Conservation (phyloP, 64 coral and sea anemone species). For the Astreopora myriophthalma region DNA sequence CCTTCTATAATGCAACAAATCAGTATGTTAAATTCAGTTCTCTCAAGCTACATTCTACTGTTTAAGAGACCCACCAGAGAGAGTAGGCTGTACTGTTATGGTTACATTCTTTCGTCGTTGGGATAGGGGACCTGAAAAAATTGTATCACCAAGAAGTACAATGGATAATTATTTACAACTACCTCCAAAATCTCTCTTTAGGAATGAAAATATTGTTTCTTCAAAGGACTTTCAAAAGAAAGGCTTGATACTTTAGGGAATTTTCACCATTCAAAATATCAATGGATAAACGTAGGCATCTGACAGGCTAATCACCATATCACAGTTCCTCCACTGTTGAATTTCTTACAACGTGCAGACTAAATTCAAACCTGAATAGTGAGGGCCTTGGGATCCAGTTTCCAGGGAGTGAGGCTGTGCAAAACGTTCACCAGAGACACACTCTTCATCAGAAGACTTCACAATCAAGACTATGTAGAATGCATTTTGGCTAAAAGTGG, state of each 20-base stretch:
- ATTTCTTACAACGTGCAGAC: neutral
- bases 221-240: too few relatives aligned
- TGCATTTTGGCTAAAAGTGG: constrained; percentile 19
- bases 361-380: constrained; percentile 33
- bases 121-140: neutral
- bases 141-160: too few relatives aligned
- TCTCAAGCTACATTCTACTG: neutral
- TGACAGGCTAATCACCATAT: too few relatives aligned
- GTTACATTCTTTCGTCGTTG: constrained; percentile 27
- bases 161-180: neutral
- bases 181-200: too few relatives aligned
- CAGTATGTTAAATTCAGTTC: too few relatives aligned
- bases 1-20: too few relatives aligned
- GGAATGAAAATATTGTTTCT: too few relatives aligned
- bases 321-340: too few relatives aligned
- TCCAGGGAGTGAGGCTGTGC: constrained; percentile 28
- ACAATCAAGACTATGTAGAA: constrained; percentile 92
- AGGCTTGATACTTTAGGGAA: too few relatives aligned
- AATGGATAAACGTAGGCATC: too few relatives aligned
- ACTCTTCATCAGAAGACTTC: constrained; percentile 87
- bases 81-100: constrained; percentile 30
- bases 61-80: constrained; percentile 22
- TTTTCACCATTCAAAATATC: too few relatives aligned
- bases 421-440: constrained; percentile 60
- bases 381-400: neutral